Evolutionary conservation across 2,888 invertebrate genomes (phyloP).

Genomic region (Chalcosyrphus nemorum): DNA sequence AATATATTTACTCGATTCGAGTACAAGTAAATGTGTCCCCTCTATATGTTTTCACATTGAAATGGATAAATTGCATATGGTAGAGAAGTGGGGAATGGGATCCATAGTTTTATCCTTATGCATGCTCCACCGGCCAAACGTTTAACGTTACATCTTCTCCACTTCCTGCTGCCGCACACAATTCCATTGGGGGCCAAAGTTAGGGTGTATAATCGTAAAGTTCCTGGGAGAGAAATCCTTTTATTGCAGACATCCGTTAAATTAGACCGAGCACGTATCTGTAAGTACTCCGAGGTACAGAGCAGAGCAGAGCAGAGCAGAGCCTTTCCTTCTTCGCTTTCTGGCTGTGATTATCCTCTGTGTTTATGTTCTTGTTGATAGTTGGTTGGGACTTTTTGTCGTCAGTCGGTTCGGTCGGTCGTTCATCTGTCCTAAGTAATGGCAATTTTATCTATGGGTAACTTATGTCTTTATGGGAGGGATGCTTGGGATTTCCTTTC

Average conservation of each 20-base stretch:
- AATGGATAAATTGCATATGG: conserved; percentile 58
- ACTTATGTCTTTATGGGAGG: conserved; percentile 38
- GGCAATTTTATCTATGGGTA: conserved; percentile 58
- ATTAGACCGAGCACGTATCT: conserved; percentile 59
- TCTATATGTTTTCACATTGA: conserved; percentile 26
- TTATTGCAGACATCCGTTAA: conserved; percentile 60
- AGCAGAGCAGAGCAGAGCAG: conserved; percentile 31
- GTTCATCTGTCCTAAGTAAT: conserved; percentile 54
- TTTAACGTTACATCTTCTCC: conserved; percentile 61
- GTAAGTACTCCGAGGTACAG: conserved; percentile 56
- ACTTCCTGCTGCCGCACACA: conserved; percentile 23
- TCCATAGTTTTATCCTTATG: conserved; percentile 9
- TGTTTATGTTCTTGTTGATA: conserved; percentile 66
- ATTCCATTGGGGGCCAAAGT: neutral
- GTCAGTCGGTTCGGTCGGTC: conserved; percentile 56
- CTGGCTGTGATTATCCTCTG: conserved; percentile 62
- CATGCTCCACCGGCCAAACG: conserved; percentile 55
- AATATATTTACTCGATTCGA: conserved; percentile 2
- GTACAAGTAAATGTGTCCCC: neutral
- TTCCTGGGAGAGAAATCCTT: conserved; percentile 61
- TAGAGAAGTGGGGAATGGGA: too few species aligned
- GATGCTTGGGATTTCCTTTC: conserved; percentile 16
- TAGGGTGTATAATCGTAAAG: conserved; percentile 58
- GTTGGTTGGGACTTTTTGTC: conserved; percentile 63
- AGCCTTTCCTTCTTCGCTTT: conserved; percentile 23